phyloP scores from a whole-genome alignment of 2,888 invertebrate genomes.

The Candidula unifasciata region DNA sequence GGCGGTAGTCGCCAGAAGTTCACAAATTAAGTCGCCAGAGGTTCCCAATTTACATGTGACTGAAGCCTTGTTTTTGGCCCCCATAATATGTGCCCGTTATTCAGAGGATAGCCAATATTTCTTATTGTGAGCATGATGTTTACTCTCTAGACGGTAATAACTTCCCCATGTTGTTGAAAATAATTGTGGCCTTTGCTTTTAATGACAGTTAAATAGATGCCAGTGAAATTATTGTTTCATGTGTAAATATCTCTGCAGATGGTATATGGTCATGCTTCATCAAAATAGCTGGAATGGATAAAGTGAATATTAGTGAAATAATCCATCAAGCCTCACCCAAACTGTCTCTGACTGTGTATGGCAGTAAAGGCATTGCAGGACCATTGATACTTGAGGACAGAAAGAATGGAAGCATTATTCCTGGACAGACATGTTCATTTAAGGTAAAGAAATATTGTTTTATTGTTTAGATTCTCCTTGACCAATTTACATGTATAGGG shows the following conservation, averaged over 20 bases:
- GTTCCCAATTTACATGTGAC: too few species aligned
- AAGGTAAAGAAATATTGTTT: constrained; percentile 55
- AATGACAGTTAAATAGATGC: too few species aligned
- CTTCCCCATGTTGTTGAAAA: too few species aligned
- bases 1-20: too few species aligned
- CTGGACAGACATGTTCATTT: constrained; percentile 66
- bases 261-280: constrained; percentile 66
- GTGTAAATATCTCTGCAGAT: constrained; percentile 51
- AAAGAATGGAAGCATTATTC: constrained; percentile 57
- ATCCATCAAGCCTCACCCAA: constrained; percentile 56
- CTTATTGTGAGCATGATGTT: too few species aligned
- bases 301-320: constrained; percentile 56
- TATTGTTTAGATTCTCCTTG: background rate
- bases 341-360: constrained; percentile 68
- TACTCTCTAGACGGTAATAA: too few species aligned
- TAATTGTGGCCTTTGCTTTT: too few species aligned
- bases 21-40: too few species aligned
- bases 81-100: too few species aligned
- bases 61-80: too few species aligned
- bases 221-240: background rate
- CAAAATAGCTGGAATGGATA: constrained; percentile 62
- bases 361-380: constrained; percentile 62
- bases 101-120: too few species aligned
- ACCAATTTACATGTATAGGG: background rate
- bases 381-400: constrained; percentile 62